phyloP scores from a whole-genome alignment of 2,797 vertebrate species.

The Leucoraja ocellata region DNA sequence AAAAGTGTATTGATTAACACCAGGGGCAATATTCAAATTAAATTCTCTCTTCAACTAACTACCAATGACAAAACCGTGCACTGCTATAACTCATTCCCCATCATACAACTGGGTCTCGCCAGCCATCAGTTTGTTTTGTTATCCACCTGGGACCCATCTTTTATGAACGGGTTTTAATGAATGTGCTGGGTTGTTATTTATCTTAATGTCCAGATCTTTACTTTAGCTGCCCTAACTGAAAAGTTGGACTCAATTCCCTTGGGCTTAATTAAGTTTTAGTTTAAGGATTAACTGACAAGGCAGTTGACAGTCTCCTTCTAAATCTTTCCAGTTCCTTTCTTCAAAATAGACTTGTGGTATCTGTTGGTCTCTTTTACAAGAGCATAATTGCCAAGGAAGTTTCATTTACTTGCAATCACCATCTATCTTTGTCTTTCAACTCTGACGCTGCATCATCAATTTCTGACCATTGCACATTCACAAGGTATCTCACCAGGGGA shows the following conservation, averaged over 20 bases:
- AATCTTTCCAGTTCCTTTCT: neutral
- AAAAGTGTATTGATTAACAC: constrained; percentile 14
- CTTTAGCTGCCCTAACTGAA: constrained; percentile 20
- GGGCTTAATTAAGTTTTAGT: neutral
- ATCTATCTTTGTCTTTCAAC: neutral
- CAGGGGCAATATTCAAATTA: constrained; percentile 8
- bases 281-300: neutral
- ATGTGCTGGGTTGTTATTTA: neutral
- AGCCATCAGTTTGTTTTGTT: neutral
- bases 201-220: constrained; percentile 4
- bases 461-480: neutral
- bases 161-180: constrained; percentile 22
- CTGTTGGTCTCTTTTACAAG: neutral
- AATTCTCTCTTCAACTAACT: neutral
- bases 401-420: constrained; percentile 19
- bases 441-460: neutral
- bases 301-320: neutral
- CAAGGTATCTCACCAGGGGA: neutral
- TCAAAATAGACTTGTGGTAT: neutral
- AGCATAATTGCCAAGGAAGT: neutral
- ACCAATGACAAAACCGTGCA: constrained; percentile 4
- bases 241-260: neutral
- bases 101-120: neutral
- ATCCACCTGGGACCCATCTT: neutral
- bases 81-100: neutral